Evolutionary conservation across 2,797 vertebrate species (phyloP).

Genomic region (Microctenopoma steveboyesi): DNA sequence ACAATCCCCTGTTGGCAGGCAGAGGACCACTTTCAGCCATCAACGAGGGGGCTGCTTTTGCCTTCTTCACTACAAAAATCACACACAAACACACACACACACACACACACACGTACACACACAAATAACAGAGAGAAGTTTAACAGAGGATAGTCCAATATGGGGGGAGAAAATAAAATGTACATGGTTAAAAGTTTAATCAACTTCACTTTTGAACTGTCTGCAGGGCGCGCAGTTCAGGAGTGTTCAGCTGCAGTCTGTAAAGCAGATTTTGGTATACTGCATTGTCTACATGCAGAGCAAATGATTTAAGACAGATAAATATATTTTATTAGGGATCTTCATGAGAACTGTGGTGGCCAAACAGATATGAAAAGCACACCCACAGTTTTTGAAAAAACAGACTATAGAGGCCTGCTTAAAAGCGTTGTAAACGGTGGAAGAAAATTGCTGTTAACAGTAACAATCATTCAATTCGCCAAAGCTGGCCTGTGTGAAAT

Average conservation of each 20-base stretch:
- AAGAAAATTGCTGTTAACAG: conserved; percentile 30
- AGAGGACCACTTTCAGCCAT: conserved; percentile 99
- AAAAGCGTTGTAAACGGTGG: conserved; percentile 24
- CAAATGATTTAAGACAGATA: conserved; percentile 8
- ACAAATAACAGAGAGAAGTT: conserved; percentile 99
- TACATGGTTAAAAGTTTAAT: conserved; percentile 70
- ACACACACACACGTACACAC: conserved; percentile 76
- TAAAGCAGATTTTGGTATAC: conserved; percentile 60
- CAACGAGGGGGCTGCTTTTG: conserved; percentile 98
- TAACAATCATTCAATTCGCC: conserved; percentile 34
- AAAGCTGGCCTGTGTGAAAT: conserved; percentile 34
- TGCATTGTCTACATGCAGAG: conserved; percentile 30
- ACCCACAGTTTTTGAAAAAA: conserved; percentile 45
- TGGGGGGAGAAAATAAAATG: conserved; percentile 74
- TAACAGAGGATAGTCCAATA: conserved; percentile 88
- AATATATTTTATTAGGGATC: conserved; percentile 3
- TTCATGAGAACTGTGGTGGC: neutral
- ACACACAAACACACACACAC: conserved; percentile 87
- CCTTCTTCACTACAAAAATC: conserved; percentile 99
- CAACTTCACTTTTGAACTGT: conserved; percentile 56
- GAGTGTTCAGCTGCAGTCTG: conserved; percentile 47
- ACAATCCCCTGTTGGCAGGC: conserved; percentile 99
- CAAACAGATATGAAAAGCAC: conserved; percentile 8
- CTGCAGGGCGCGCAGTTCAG: conserved; percentile 41
- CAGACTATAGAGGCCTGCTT: conserved; percentile 33